Base-by-base conservation (phyloP, 1,140 invertebrate species). In the Drosophila kohkoa region DNA sequence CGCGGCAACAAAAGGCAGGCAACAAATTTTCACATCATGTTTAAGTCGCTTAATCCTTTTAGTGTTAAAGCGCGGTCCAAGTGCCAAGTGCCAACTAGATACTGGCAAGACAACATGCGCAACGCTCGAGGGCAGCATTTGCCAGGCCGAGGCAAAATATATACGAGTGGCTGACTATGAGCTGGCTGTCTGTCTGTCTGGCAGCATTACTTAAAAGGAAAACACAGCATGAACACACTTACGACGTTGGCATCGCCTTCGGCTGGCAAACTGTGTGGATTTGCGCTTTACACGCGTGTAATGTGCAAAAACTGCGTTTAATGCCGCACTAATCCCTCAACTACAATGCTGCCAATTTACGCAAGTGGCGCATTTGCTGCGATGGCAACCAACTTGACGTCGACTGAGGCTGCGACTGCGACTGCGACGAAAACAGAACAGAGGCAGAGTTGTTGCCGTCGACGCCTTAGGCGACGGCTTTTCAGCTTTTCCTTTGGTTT, bases 301-400 rank as follows among this genome's bases (percentile, higher is more conserved):
- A 88, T 88, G 85, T 88, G 85, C 85, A 88, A 88, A 88, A 88
- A 89, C 85, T 87, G 85, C 81, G 85, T 89, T 88, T 88, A 89
- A 88, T 89, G 85, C 85, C 71, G 73, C 85, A 85, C 85, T 88
- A 88, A 88, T 88, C 85, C 85, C 85, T 89, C 85, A 88, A 88
- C 85, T 85, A 88, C 85, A 88, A 88, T 89, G 81, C 85, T 88
- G 85, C 85, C 85, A 88, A 88, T 88, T 88, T 89, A 81, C 85
- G 81, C 85, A 85, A 89, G 85, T 88, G 85, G 70, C 81, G 85
- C 67, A 48, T 63, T 67, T 60, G 20, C 67, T 59, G 46, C 62
- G 65, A 35, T 71, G 41, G 48, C 68, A 54, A 64, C 70, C 48
- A 69, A 55, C n/a, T 15, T 30, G 30, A 28, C 28, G 15, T 11